phyloP scores from a whole-genome alignment of 2,888 invertebrate species.

The Mimumesa dahlbomi region DNA sequence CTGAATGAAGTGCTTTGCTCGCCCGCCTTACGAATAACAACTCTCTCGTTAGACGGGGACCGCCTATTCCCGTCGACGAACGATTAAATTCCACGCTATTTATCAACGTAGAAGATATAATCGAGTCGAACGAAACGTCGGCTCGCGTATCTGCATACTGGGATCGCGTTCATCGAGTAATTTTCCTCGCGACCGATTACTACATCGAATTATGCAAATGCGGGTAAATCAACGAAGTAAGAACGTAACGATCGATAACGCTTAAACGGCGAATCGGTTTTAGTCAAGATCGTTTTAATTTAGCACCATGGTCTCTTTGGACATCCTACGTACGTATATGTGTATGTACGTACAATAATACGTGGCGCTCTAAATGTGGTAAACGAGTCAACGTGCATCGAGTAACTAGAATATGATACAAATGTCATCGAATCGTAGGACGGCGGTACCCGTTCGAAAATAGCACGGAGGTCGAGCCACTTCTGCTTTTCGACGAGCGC shows the following conservation, averaged over 20 bases:
- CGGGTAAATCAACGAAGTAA: too few relatives aligned
- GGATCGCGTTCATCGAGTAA: too few relatives aligned
- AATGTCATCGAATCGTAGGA: slow-evolving; percentile 39
- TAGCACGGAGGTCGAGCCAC: slow-evolving; percentile 35
- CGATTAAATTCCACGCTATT: slow-evolving; percentile 10
- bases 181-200: too few relatives aligned
- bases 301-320: too few relatives aligned
- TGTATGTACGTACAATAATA: too few relatives aligned
- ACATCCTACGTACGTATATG: too few relatives aligned
- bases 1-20: background rate
- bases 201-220: too few relatives aligned
- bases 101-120: background rate
- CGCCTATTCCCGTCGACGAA: background rate
- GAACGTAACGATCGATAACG: too few relatives aligned
- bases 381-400: slow-evolving; percentile 1
- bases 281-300: too few relatives aligned
- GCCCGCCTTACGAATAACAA: background rate
- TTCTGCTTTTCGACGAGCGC: background rate
- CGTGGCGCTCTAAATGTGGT: slow-evolving; percentile 22
- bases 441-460: slow-evolving; percentile 24
- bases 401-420: slow-evolving; percentile 36
- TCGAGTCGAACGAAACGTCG: background rate
- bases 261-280: too few relatives aligned
- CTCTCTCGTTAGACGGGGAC: background rate
- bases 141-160: too few relatives aligned